Conservation (phyloP, 2,113 vertebrate species). For the Pangasianodon gigas region DNA sequence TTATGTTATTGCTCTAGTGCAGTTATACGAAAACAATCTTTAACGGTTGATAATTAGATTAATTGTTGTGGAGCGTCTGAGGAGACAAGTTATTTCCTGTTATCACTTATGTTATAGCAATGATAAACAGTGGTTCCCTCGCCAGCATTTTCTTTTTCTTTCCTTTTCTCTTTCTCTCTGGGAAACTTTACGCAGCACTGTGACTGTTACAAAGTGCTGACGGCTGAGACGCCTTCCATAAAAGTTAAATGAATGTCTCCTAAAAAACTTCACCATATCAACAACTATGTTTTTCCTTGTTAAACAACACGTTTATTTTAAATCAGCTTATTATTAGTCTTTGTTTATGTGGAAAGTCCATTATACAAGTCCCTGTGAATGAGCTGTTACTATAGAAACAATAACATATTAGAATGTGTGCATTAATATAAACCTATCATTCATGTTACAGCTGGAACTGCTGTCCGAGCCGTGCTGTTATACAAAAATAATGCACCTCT, state of each 20-base stretch:
- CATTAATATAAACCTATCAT: neutral
- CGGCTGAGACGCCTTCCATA: neutral
- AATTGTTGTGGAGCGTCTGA: neutral
- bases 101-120: neutral
- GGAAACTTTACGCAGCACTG: neutral
- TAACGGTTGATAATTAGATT: neutral
- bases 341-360: too few relatives aligned
- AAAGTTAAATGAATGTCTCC: neutral
- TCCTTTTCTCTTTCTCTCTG: neutral
- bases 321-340: too few relatives aligned
- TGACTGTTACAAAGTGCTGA: neutral
- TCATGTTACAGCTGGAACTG: too few relatives aligned
- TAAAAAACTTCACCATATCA: too few relatives aligned
- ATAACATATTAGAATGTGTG: neutral
- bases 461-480: too few relatives aligned
- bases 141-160: neutral
- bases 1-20: neutral
- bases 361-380: too few relatives aligned
- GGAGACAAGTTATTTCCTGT: too few relatives aligned
- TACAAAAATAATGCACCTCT: neutral
- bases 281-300: too few relatives aligned
- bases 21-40: neutral
- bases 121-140: neutral
- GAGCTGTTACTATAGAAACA: neutral
- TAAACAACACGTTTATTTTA: too few relatives aligned